Conservation (phyloP, 1,140 invertebrate species). For the Wiebesia pumilae region DNA sequence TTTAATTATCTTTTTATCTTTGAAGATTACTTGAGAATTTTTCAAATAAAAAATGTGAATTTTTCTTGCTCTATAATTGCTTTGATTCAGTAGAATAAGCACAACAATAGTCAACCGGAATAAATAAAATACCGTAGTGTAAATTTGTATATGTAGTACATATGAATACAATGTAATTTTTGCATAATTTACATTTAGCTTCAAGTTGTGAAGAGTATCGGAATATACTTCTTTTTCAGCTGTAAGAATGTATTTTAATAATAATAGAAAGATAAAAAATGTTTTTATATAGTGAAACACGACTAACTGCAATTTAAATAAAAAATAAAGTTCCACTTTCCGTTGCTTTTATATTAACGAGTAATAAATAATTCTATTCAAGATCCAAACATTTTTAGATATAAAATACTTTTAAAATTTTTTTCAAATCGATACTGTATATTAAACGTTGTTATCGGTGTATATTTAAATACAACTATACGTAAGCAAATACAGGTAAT, state of each 20-base stretch:
- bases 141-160: neutral
- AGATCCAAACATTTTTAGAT: neutral
- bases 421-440: too few species aligned
- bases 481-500: neutral
- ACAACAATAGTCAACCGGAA: neutral
- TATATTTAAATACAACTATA: neutral
- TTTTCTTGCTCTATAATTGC: neutral
- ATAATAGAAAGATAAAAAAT: too few species aligned
- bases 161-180: neutral
- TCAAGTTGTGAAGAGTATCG: neutral
- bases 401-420: neutral
- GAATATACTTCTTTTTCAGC: neutral
- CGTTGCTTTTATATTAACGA: neutral
- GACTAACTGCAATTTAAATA: too few species aligned
- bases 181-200: neutral
- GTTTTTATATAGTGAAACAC: too few species aligned
- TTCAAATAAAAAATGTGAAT: too few species aligned
- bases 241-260: too few species aligned
- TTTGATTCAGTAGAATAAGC: neutral
- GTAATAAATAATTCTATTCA: neutral
- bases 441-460: neutral
- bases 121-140: neutral
- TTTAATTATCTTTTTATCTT: too few species aligned
- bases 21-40: too few species aligned
- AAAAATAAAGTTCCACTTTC: too few species aligned